Base-by-base conservation (phyloP, 2,113 vertebrate species). In the Cyanoderma ruficeps region DNA sequence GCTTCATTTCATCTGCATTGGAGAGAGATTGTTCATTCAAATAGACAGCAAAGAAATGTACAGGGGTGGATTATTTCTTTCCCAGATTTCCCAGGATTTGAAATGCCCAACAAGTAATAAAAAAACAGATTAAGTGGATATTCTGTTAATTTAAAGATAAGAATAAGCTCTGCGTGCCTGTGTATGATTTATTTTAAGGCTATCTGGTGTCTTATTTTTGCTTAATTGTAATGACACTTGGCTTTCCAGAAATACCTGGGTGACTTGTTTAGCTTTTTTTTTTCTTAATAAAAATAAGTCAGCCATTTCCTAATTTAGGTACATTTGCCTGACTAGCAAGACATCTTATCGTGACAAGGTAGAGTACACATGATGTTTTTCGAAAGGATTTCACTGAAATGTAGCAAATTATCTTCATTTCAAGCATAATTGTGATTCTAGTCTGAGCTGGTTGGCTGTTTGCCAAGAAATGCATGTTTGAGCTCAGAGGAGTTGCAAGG, bases 391-490 rank as follows among this genome's bases (percentile, higher is more conserved):
- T 83, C 64, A 60, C 39, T 88, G 71, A 47, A 56, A 47, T 44
- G 15, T 65, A 80, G 71, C 68, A 90, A 83, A 88, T 88, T 69
- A 69, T 55, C 55, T 93, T 94, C 64, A 74, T 81, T 69, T 91
- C 60, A 80, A 67, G 35, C 33, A 19, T 63, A 59, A 72, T 44
- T 72, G 27, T 87, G 64, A 81, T 75, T 92, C 72, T 67, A 0
- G 0, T 82, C 47, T 50, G 50, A 59, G 15, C 75, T 80, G 33
- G 11, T 44, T 91, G 91, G 63, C 39, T 41, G 10, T 37, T 92
- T 93, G 57, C 87, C 89, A 67, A 27, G 64, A 76, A 74, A 91
- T 57, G 57, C 15, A 35, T 46, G 13, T 82, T 89, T 17, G 13
- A 61, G 61, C 74, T 94, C 69, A 55, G 39, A 33, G 35, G 46